phyloP scores from a whole-genome alignment of 1,140 invertebrate species.

The Brachionus rotundiformis region DNA sequence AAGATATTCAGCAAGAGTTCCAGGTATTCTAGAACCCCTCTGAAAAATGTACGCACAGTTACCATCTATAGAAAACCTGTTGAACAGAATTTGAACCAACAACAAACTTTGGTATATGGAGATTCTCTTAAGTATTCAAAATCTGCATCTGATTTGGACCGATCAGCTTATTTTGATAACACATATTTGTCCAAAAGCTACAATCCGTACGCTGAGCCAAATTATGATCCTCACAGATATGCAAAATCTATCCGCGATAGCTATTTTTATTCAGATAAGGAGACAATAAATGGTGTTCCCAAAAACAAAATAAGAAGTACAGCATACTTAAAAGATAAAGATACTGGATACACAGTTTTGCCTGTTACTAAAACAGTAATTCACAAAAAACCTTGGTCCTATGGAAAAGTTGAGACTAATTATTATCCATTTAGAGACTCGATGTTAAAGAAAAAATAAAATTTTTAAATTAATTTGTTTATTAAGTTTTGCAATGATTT shows the following conservation, averaged over 20 bases:
- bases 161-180: slow-evolving; percentile 32
- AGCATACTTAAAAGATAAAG: not conserved
- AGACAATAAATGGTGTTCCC: slow-evolving; percentile 2
- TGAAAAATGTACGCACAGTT: not conserved
- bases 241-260: slow-evolving; percentile 12
- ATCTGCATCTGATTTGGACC: slow-evolving; percentile 4
- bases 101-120: slow-evolving; percentile 7
- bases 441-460: slow-evolving; percentile 9
- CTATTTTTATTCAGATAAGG: slow-evolving; percentile 36
- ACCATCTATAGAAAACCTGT: not conserved
- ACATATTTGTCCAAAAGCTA: not conserved
- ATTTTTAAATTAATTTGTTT: not conserved
- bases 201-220: slow-evolving; percentile 23
- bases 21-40: not conserved
- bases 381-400: slow-evolving; percentile 49
- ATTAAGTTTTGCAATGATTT: not conserved
- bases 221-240: not conserved
- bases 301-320: not conserved
- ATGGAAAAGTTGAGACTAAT: slow-evolving; percentile 37
- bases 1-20: not conserved
- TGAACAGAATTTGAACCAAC: slow-evolving; percentile 9
- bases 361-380: slow-evolving; percentile 32
- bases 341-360: not conserved
- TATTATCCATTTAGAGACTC: slow-evolving; percentile 36
- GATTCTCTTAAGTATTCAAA: not conserved